Evolutionary conservation across 2,888 invertebrate genomes (phyloP), one percentile per base, ranked within the genome.

Genomic region (Chymomyza amoena): DNA sequence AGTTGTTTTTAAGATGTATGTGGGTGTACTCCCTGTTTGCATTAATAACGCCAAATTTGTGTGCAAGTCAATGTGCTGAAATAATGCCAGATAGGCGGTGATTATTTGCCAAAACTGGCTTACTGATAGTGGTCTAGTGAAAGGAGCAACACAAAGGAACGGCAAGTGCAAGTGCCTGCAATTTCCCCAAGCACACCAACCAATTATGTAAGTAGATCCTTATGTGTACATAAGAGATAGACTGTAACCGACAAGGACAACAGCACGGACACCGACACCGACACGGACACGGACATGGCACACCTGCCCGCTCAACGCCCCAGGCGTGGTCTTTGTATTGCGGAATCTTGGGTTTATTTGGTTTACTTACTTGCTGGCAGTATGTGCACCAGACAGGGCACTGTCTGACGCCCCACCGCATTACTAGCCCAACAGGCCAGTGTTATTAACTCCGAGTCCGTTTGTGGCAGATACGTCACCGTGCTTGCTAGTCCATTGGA

Each of bases 341-440:
- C 32, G 6, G 15, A 61, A 45, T 10, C 18, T 25, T 39, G 51
- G 52, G 7, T 63, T 54, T n/a, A 15, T n/a, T 18, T 28, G 18
- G 50, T 74, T 63, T 80, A 93, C 94, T 93, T 93, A 97, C 97
- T 95, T 81, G 96, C 97, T 83, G 96, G 95, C 85, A 96, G 93
- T 69, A 97, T 94, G 92, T 96, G 95, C 90, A 97, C 96, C 66
- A 96, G 92, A 89, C 97, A 97, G 1, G 97, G 97, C 74, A 93
- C 94, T 76, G 94, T 93, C 91, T 97, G 97, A 79, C 95, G 94
- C 36, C 97, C 97, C 16, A 97, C 95, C 76, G 94, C 94, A 90
- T 97, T 97, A 90, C 95, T 95, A 5, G 97, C 97, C 97, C 97
- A 97, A 90, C 97, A 97, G 6, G 96, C 96, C 25, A 97, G 92